Conservation (phyloP, 2,888 invertebrate species). For the Cephus pulcher region DNA sequence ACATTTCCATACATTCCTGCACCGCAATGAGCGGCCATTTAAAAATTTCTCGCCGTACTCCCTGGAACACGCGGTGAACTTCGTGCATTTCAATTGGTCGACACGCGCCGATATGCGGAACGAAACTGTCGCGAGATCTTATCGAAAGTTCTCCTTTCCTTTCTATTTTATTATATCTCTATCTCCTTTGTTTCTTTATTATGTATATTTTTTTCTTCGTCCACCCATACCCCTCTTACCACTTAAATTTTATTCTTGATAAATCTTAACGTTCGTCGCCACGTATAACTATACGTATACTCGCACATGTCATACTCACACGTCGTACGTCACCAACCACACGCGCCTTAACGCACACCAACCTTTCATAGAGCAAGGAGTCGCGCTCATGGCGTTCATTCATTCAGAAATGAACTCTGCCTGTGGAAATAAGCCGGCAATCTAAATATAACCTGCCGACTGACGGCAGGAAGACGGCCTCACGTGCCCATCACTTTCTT, state of each 20-base stretch:
- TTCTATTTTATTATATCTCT: neutral
- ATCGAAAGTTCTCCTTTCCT: conserved; percentile 3
- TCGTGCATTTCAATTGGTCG: conserved; percentile 55
- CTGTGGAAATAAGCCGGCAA: conserved; percentile 55
- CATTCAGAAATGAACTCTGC: conserved; percentile 62
- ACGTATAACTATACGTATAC: neutral
- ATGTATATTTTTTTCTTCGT: neutral
- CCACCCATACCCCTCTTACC: neutral
- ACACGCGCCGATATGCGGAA: conserved; percentile 51
- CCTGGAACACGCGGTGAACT: conserved; percentile 42
- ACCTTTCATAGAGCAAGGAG: neutral
- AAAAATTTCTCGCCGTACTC: conserved; percentile 55
- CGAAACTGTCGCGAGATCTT: conserved; percentile 26
- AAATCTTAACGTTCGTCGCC: neutral
- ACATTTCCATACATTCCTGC: conserved; percentile 60
- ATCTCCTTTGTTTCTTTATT: neutral
- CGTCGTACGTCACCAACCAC: neutral
- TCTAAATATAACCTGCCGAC: conserved; percentile 60
- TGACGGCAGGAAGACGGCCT: conserved; percentile 60
- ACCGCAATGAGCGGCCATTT: conserved; percentile 53
- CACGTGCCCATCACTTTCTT: conserved; percentile 49
- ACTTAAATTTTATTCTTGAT: neutral
- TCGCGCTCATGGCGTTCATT: conserved; percentile 40
- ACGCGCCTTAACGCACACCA: neutral
- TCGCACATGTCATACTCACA: neutral